Evolutionary conservation across 2,797 vertebrate genomes (phyloP).

Genomic region (Euphonia xanthogaster): DNA sequence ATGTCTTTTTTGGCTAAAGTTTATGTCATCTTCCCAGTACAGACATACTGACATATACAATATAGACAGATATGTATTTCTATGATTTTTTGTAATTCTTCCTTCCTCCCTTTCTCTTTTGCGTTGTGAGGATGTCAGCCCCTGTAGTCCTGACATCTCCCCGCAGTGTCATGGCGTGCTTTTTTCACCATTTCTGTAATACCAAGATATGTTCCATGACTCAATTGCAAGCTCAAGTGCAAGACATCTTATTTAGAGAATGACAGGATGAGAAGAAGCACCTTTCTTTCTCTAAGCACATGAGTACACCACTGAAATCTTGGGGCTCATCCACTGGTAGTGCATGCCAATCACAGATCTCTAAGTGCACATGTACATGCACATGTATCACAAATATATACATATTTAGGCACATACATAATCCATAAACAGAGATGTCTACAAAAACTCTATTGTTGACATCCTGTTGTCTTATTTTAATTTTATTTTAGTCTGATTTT

Average conservation of each 20-base stretch:
- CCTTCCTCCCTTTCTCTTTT: neutral
- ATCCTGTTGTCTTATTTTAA: neutral
- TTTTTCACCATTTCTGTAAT: neutral
- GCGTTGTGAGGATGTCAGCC: neutral
- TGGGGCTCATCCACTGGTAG: neutral
- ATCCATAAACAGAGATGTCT: neutral
- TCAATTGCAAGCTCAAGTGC: neutral
- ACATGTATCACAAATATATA: neutral
- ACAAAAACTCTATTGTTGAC: neutral
- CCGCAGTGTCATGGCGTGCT: accelerated
- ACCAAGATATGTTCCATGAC: neutral
- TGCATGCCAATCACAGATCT: neutral
- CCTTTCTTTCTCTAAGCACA: neutral
- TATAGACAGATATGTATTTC: neutral
- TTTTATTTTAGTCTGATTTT: neutral
- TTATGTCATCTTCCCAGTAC: neutral
- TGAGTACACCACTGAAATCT: neutral
- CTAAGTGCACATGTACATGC: neutral
- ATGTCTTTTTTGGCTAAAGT: neutral
- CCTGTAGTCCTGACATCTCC: neutral
- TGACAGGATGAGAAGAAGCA: neutral
- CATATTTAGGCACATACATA: neutral
- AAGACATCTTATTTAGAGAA: neutral
- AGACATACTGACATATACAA: neutral
- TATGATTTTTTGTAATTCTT: neutral